phyloP scores from a whole-genome alignment of 2,113 vertebrate species.

The Bujurquina vittata region DNA sequence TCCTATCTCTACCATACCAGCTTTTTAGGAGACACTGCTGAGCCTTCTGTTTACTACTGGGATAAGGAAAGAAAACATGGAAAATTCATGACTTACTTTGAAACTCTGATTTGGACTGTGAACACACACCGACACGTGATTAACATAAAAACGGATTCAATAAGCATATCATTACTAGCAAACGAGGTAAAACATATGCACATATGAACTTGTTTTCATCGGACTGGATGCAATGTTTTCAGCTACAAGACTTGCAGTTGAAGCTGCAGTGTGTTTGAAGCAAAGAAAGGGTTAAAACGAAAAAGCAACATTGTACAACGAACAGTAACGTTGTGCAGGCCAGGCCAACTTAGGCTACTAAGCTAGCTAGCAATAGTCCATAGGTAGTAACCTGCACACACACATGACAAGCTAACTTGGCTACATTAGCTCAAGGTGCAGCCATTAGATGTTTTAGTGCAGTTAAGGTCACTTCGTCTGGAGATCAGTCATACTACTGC shows the following conservation, averaged over 20 bases:
- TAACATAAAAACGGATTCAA: neutral
- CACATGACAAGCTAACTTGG: conserved; percentile 73
- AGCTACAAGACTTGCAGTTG: neutral
- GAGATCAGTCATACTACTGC: neutral
- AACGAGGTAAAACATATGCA: neutral
- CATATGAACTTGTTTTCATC: neutral
- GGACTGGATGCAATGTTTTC: neutral
- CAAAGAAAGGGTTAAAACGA: conserved; percentile 69
- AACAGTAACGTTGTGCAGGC: conserved; percentile 67
- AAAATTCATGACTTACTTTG: neutral
- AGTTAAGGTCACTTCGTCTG: neutral
- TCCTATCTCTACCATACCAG: neutral
- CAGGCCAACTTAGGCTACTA: conserved; percentile 72
- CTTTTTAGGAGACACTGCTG: neutral
- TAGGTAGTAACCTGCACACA: conserved; percentile 60
- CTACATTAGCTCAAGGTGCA: conserved; percentile 69
- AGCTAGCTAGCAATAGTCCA: conserved; percentile 64
- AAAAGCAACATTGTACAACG: conserved; percentile 62
- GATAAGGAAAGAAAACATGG: neutral
- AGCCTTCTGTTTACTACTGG: neutral
- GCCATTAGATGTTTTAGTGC: conserved; percentile 12
- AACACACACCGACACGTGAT: neutral
- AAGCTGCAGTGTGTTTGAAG: conserved; percentile 3
- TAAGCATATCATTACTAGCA: neutral
- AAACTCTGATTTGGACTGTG: neutral